phyloP scores from a whole-genome alignment of 1,140 invertebrate genomes.

The Helicoverpa armigera region DNA sequence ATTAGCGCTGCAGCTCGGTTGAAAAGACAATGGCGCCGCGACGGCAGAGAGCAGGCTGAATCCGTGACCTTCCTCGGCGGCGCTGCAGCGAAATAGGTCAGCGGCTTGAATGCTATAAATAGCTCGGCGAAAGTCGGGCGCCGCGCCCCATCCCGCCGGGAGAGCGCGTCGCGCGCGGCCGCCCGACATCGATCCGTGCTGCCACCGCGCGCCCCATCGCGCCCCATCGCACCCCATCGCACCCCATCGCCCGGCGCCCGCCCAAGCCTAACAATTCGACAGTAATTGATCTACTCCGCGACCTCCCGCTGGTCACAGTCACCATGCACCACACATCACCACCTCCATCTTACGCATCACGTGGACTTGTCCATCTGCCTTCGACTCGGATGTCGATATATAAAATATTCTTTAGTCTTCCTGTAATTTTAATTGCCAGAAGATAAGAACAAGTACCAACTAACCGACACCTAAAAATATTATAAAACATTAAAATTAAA shows the following conservation, averaged over 20 bases:
- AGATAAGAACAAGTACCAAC: too few relatives aligned
- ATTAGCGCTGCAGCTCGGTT: conserved; percentile 84
- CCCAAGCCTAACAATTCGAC: conserved; percentile 68
- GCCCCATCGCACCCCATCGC: conserved; percentile 40
- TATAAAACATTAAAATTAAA: neutral
- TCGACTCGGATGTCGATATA: neutral
- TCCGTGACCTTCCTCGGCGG: conserved; percentile 84
- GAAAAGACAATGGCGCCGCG: conserved; percentile 84
- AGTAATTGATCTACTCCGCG: conserved; percentile 66
- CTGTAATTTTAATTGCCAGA: too few relatives aligned
- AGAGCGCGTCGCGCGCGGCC: conserved; percentile 66
- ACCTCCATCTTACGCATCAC: neutral
- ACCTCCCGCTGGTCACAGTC: conserved; percentile 45
- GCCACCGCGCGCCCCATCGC: conserved; percentile 59
- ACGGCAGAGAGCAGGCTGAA: conserved; percentile 80
- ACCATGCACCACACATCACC: neutral
- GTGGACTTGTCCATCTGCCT: neutral
- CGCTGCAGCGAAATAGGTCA: conserved; percentile 85
- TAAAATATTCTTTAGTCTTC: too few relatives aligned
- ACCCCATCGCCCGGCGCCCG: conserved; percentile 54
- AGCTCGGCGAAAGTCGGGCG: conserved; percentile 84
- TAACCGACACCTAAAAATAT: too few relatives aligned
- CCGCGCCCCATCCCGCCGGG: conserved; percentile 76
- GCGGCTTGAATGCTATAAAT: conserved; percentile 86
- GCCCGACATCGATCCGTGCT: conserved; percentile 75